Evolutionary conservation across 2,113 vertebrate genomes (phyloP), one percentile per base, ranked within the genome.

Genomic region (Myotis lucifugus): DNA sequence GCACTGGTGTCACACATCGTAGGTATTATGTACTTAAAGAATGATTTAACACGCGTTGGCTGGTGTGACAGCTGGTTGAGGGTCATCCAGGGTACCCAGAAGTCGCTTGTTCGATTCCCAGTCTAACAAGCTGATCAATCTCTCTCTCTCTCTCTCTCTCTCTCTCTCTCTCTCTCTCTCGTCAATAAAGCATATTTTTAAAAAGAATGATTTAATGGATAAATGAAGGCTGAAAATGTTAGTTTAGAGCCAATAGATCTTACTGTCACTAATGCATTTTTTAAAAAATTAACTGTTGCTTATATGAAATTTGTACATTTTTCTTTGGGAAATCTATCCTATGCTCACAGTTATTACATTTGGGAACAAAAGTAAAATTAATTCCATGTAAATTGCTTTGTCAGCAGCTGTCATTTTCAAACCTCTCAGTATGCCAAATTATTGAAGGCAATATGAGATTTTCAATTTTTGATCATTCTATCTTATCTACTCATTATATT

Each of bases 361-460:
- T 95, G 79, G 64, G 6, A 91, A 74, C 18, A 40, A 93, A 59
- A 46, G 23, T 81, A 73, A 85, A 91, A 73, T 23, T 40, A 94
- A 95, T 83, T 89, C 12, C 73, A 56, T 79, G 19, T 37, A 81
- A 40, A 15, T 77, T 67, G 19, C 37, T 84, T 94, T 92, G 21
- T 84, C 72, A 88, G n/a, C 10, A 88, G 12, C 5, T 85, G 6
- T 90, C 77, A 59, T 46, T 90, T 88, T 13, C 15, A 93, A 52
- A 10, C 10, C 7, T 84, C 12, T 4, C 10, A 29, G 8, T 83
- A 78, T 56, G 8, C 61, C 50, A 84, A 42, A 84, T 61, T 72
- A 18, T 29, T 59, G 37, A 34, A 50, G 17, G 69, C 52, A 64
- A 18, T 61, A 50, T 29, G 9, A 56, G 29, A 93, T 25, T 59